These are phyloP conservation scores for Rhizomys pruinosus DNA, from an alignment of 2,113 vertebrate genomes.

Conservation along the genomic window DNA sequence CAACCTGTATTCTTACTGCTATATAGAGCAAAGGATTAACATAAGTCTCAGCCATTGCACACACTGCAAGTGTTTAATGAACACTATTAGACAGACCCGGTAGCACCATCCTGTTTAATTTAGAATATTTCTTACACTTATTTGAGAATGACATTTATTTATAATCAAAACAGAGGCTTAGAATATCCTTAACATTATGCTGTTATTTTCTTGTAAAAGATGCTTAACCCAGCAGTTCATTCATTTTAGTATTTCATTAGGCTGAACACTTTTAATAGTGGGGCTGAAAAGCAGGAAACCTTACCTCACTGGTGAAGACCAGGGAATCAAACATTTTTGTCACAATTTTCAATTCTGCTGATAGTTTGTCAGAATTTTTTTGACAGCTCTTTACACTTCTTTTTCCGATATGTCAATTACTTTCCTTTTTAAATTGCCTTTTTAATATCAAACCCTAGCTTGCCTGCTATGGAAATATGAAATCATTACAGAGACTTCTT, in stretches of 20 bases:
- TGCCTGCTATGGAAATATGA: background rate
- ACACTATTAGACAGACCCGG: slow-evolving; percentile 19
- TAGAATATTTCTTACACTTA: slow-evolving; percentile 61
- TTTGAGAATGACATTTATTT: slow-evolving; percentile 65
- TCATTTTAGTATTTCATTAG: slow-evolving; percentile 41
- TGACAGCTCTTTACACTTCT: background rate
- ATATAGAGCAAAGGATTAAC: background rate
- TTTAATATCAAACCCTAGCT: background rate
- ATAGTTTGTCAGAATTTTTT: background rate
- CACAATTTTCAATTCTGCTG: slow-evolving; percentile 36
- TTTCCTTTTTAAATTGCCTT: slow-evolving; percentile 29
- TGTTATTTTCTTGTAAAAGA: slow-evolving; percentile 61
- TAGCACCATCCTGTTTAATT: slow-evolving; percentile 59
- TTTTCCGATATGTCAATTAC: background rate
- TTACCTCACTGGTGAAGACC: background rate
- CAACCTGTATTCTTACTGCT: background rate
- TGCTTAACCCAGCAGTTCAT: slow-evolving; percentile 51
- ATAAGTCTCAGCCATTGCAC: background rate
- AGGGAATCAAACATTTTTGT: background rate
- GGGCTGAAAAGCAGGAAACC: background rate
- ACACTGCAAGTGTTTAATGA: background rate
- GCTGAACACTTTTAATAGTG: background rate
- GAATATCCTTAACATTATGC: slow-evolving; percentile 57
- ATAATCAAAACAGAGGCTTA: slow-evolving; percentile 61
- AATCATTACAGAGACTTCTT: background rate